These are phyloP conservation scores for Harpagoxenus sublaevis DNA, from an alignment of 2,888 invertebrate genomes.

Conservation along the genomic window DNA sequence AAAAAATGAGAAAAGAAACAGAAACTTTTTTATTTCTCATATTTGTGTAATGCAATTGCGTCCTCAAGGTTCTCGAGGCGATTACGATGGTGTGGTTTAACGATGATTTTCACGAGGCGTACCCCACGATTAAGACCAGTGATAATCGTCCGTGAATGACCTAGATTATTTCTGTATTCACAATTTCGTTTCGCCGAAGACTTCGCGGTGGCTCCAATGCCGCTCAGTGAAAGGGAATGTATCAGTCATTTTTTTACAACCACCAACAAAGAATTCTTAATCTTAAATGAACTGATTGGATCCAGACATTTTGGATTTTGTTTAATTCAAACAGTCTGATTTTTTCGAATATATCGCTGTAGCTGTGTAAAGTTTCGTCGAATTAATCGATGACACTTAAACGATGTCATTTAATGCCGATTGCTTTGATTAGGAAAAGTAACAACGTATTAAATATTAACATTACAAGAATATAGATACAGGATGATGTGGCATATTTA, in stretches of 20 bases:
- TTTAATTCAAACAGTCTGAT: background rate
- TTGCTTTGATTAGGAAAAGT: background rate
- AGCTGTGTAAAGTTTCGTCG: background rate
- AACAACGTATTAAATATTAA: background rate
- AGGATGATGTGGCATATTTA: background rate
- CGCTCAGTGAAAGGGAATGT: constrained; percentile 70
- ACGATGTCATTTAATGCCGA: background rate
- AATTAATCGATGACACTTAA: background rate
- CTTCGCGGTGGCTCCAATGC: constrained; percentile 60
- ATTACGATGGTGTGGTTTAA: constrained; percentile 26
- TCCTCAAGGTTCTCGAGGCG: constrained; percentile 44
- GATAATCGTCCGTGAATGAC: constrained; percentile 56
- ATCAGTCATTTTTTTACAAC: constrained; percentile 58
- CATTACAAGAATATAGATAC: background rate
- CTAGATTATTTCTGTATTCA: constrained; percentile 58
- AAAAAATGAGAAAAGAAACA: background rate
- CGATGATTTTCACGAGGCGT: constrained; percentile 42
- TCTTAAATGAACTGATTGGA: background rate
- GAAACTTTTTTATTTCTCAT: background rate
- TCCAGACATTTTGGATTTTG: background rate
- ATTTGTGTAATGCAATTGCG: constrained; percentile 21
- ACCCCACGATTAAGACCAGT: constrained; percentile 45
- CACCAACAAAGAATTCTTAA: constrained; percentile 34
- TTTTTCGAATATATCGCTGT: background rate
- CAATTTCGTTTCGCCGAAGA: constrained; percentile 61